A percentile compares a stretch with the other conserved stretches of the same genome.
phyloP scores from a whole-genome alignment of 2,113 vertebrate species.

The Scomber colias region DNA sequence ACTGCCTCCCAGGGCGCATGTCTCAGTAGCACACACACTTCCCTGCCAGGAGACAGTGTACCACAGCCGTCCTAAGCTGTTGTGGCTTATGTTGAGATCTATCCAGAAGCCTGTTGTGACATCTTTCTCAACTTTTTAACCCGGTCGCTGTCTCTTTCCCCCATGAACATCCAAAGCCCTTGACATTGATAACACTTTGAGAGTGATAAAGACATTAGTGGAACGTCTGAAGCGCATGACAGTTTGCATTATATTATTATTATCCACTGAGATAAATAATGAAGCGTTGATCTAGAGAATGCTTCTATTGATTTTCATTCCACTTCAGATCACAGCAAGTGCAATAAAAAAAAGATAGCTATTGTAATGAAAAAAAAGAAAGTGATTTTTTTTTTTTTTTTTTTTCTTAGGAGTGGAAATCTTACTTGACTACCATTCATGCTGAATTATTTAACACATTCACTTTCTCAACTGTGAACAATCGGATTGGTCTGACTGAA shows the following conservation, averaged over 20 bases:
- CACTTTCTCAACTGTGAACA: not conserved
- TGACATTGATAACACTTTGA: not conserved
- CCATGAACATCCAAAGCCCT: not conserved
- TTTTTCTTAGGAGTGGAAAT: not conserved
- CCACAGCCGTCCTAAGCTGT: conserved; percentile 23
- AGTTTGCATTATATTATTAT: conserved; percentile 1
- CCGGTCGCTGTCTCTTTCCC: conserved; percentile 12
- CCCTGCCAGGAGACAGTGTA: conserved; percentile 45
- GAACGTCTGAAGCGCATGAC: not conserved
- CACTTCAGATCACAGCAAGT: not conserved
- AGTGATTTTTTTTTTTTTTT: too few relatives aligned
- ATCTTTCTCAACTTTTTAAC: conserved; percentile 50
- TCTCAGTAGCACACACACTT: conserved; percentile 44
- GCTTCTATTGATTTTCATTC: not conserved
- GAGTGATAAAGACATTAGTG: conserved; percentile 11
- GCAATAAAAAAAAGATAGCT: not conserved
- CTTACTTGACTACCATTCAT: not conserved
- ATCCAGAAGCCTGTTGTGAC: conserved; percentile 41
- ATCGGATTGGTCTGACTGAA: not conserved
- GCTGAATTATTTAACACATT: not conserved
- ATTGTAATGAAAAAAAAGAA: not conserved
- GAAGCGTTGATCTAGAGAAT: not conserved
- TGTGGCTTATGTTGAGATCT: conserved; percentile 38
- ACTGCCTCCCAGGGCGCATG: conserved; percentile 48
- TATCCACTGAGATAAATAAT: not conserved